phyloP scores from a whole-genome alignment of 2,888 invertebrate species.

The Pteria penguin region DNA sequence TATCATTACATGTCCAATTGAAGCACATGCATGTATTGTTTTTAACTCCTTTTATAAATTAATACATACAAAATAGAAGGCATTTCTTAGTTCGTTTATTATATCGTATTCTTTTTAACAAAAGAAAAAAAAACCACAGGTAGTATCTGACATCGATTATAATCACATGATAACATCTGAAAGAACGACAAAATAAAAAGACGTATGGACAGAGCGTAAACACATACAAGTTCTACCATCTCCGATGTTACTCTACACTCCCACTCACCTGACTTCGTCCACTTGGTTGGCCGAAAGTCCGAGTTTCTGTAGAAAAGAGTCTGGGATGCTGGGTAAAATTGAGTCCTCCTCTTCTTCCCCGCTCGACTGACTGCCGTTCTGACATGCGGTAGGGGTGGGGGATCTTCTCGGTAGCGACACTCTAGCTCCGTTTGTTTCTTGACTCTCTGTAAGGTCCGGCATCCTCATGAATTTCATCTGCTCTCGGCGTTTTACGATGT shows the following conservation, averaged over 20 bases:
- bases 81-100: no score
- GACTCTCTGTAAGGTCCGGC: slow-evolving; percentile 70
- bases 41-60: no score
- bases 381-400: background rate
- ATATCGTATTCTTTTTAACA: no score
- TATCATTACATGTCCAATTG: no score
- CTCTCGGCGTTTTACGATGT: slow-evolving; percentile 70
- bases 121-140: no score
- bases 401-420: background rate
- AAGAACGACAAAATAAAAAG: no score
- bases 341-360: slow-evolving; percentile 29
- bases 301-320: slow-evolving; percentile 62
- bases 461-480: slow-evolving; percentile 69
- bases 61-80: no score
- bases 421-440: slow-evolving; percentile 22
- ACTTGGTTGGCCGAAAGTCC: slow-evolving; percentile 46
- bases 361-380: background rate
- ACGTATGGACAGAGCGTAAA: no score
- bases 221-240: background rate
- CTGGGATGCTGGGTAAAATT: slow-evolving; percentile 66
- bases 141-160: no score
- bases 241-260: background rate
- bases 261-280: slow-evolving; percentile 9
- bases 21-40: no score
- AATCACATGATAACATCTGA: no score